A percentile compares a stretch with the other conserved stretches of the same genome.
These are phyloP conservation scores for Rugalucina vietnamica DNA, from an alignment of 2,888 invertebrate genomes.

Conservation along the genomic window DNA sequence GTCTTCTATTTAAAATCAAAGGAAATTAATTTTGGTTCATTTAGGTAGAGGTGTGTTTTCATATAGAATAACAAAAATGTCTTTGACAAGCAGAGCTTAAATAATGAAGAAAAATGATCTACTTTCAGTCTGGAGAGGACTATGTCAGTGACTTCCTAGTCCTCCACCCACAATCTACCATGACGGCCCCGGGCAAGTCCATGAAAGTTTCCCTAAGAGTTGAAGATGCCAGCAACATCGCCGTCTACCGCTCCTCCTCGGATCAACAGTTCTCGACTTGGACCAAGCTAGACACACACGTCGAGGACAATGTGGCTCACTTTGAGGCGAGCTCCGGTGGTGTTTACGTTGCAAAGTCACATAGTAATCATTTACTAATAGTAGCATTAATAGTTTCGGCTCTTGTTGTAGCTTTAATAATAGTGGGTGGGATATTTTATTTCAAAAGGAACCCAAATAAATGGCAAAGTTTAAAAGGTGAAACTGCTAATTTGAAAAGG, in stretches of 20 bases:
- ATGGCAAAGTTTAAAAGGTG: slow-evolving; percentile 63
- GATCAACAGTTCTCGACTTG: slow-evolving; percentile 70
- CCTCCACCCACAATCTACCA: slow-evolving; percentile 72
- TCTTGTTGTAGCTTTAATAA: slow-evolving; percentile 69
- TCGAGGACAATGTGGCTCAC: slow-evolving; percentile 66
- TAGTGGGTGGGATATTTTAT: slow-evolving; percentile 72
- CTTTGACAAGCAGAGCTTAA: too few species aligned
- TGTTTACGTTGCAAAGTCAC: slow-evolving; percentile 75
- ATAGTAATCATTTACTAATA: slow-evolving; percentile 71
- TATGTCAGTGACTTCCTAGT: slow-evolving; percentile 79
- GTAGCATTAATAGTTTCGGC: slow-evolving; percentile 74
- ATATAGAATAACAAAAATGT: too few species aligned
- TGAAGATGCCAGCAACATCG: slow-evolving; percentile 62
- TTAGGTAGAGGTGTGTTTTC: too few species aligned
- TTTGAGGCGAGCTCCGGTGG: slow-evolving; percentile 75
- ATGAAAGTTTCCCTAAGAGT: slow-evolving; percentile 67
- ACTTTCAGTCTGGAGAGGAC: slow-evolving; percentile 73
- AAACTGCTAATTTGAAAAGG: slow-evolving; percentile 37
- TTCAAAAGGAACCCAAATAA: slow-evolving; percentile 75
- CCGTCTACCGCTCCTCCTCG: slow-evolving; percentile 70
- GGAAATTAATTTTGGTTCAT: too few species aligned
- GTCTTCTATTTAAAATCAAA: too few species aligned
- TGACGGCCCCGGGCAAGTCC: slow-evolving; percentile 64
- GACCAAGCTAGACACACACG: slow-evolving; percentile 71
- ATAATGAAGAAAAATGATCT: not conserved